These are phyloP conservation scores for Fragum fragum DNA, from an alignment of 2,888 invertebrate genomes.

Conservation along the genomic window DNA sequence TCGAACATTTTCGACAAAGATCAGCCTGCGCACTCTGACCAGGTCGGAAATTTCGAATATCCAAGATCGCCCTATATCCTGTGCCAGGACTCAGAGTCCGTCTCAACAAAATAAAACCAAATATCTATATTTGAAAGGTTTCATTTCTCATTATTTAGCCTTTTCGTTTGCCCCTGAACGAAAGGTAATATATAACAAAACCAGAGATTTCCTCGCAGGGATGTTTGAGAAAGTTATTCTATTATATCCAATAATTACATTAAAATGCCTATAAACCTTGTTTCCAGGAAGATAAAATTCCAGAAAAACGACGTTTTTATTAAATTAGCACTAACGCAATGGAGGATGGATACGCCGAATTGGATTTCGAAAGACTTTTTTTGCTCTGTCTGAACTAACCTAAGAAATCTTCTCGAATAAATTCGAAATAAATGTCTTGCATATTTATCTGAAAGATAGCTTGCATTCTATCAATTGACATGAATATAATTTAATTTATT, in stretches of 20 bases:
- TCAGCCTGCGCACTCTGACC: too few relatives aligned
- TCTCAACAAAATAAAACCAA: too few relatives aligned
- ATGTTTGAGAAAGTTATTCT: slow-evolving; percentile 5
- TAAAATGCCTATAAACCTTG: slow-evolving; percentile 15
- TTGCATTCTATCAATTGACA: too few relatives aligned
- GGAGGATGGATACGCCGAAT: neutral
- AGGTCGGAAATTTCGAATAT: too few relatives aligned
- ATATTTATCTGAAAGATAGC: too few relatives aligned
- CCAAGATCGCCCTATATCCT: too few relatives aligned
- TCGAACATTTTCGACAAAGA: too few relatives aligned
- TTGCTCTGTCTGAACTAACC: neutral
- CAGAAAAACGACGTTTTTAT: slow-evolving; percentile 17
- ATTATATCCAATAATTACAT: slow-evolving; percentile 25
- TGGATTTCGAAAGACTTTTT: slow-evolving; percentile 13
- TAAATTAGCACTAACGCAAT: neutral
- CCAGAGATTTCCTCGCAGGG: slow-evolving; percentile 1
- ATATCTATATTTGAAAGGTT: too few relatives aligned
- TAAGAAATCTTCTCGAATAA: neutral
- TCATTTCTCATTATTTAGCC: too few relatives aligned
- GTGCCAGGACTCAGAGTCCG: too few relatives aligned
- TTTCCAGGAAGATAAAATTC: slow-evolving; percentile 24
- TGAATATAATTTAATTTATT: too few relatives aligned
- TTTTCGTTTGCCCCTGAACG: neutral
- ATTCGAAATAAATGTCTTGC: neutral
- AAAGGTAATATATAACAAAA: slow-evolving; percentile 3